A percentile compares a stretch with the other conserved stretches of the same genome.
These are phyloP conservation scores for Myoxocephalus aenaeus DNA, from an alignment of 2,797 vertebrate genomes.

Conservation along the genomic window DNA sequence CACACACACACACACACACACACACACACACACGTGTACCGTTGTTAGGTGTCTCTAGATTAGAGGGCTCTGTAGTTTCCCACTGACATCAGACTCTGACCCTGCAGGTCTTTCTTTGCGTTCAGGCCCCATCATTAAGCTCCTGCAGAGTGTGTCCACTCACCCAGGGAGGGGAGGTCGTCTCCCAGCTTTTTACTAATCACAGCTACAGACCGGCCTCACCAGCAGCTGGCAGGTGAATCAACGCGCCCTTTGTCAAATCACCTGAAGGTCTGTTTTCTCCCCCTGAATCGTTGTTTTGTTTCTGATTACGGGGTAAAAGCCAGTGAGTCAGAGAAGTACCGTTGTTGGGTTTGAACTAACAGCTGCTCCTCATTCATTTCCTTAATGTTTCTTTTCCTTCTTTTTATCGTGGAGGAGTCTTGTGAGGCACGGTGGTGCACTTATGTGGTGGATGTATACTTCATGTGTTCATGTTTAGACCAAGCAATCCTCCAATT, in stretches of 20 bases:
- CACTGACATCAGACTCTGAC: conserved; percentile 60
- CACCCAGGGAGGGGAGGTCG: conserved; percentile 75
- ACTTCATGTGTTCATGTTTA: neutral
- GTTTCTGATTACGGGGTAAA: conserved; percentile 58
- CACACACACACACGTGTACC: conserved; percentile 14
- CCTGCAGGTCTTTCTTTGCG: conserved; percentile 50
- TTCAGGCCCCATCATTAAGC: conserved; percentile 72
- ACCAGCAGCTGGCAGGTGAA: conserved; percentile 75
- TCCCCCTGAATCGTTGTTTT: conserved; percentile 1
- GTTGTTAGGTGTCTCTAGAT: conserved; percentile 60
- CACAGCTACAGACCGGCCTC: conserved; percentile 49
- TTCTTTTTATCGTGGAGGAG: conserved; percentile 24
- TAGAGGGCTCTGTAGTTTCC: conserved; percentile 68
- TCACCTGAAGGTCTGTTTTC: conserved; percentile 63
- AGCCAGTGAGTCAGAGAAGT: conserved; percentile 56
- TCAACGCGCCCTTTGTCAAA: conserved; percentile 75
- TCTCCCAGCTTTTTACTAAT: conserved; percentile 66
- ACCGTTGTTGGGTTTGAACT: conserved; percentile 42
- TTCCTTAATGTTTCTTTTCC: conserved; percentile 38
- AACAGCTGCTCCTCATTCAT: conserved; percentile 63
- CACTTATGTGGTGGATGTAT: conserved; percentile 22
- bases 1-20: neutral
- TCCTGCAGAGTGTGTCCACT: conserved; percentile 72
- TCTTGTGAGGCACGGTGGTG: neutral
- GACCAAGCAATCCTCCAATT: neutral